Evolutionary conservation across 2,113 vertebrate species (phyloP).

Genomic region (Galemys pyrenaicus): DNA sequence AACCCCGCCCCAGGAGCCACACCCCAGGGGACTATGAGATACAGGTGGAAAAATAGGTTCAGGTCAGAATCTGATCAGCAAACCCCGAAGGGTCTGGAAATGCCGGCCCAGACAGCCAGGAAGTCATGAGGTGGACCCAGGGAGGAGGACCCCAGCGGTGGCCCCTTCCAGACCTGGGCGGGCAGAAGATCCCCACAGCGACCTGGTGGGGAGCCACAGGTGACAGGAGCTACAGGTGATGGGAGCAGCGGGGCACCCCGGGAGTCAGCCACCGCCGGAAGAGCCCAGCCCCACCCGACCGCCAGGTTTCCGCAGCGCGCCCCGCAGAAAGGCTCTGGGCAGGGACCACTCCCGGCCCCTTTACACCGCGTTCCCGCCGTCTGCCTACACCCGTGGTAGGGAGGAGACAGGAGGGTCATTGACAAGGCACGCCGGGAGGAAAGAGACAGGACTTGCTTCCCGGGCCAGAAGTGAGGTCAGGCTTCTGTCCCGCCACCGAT

Average conservation of each 20-base stretch:
- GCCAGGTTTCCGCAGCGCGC: neutral
- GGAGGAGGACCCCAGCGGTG: neutral
- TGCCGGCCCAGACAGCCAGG: neutral
- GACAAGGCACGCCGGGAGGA: neutral
- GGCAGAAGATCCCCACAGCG: neutral
- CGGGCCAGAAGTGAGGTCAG: neutral
- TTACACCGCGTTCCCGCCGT: neutral
- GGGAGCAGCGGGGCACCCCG: neutral
- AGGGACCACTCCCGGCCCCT: neutral
- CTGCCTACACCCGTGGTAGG: neutral
- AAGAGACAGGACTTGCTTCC: neutral
- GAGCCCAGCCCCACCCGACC: conserved; percentile 31
- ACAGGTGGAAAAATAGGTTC: conserved; percentile 55
- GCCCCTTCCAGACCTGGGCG: neutral
- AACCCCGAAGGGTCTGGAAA: neutral
- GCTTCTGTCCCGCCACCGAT: conserved; percentile 10
- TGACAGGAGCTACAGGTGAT: conserved; percentile 71
- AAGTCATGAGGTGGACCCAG: neutral
- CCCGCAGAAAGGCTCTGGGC: neutral
- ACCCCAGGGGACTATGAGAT: conserved; percentile 53
- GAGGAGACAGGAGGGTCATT: neutral
- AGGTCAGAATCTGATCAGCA: neutral
- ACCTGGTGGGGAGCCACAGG: conserved; percentile 57
- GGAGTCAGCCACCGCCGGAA: neutral
- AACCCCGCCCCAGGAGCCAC: conserved; percentile 63